Percentiles rank a stretch among this genome's conserved stretches.
phyloP scores from a whole-genome alignment of 2,797 vertebrate species.

The Gastrophryne carolinensis region DNA sequence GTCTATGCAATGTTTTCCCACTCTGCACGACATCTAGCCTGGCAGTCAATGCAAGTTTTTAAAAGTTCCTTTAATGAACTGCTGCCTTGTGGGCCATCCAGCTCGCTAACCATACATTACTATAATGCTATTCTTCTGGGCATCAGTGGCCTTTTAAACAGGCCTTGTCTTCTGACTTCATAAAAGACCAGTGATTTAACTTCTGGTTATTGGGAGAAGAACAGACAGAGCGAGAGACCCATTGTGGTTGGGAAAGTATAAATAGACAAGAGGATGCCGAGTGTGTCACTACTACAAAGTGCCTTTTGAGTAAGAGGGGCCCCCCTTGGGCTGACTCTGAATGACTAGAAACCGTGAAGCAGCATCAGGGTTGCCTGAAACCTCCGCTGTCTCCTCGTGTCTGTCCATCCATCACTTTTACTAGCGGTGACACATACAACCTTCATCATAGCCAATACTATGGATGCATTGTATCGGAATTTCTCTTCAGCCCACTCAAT shows the following conservation, averaged over 20 bases:
- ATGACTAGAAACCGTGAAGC: constrained; percentile 12
- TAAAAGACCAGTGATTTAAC: constrained; percentile 50
- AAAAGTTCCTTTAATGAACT: constrained; percentile 30
- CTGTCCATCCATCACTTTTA: constrained; percentile 32
- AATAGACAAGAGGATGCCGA: constrained; percentile 47
- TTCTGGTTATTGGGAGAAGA: constrained; percentile 25
- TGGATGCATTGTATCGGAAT: not conserved
- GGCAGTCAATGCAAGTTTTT: no score
- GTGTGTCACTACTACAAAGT: constrained; percentile 50
- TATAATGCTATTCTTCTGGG: constrained; percentile 27
- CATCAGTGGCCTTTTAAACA: constrained; percentile 8
- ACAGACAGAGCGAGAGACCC: constrained; percentile 14
- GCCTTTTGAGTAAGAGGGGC: constrained; percentile 28
- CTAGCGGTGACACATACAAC: not conserved
- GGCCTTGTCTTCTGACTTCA: constrained; percentile 43
- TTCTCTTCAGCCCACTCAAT: no score
- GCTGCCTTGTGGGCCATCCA: constrained; percentile 45
- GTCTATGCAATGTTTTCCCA: constrained; percentile 27
- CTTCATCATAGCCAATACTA: not conserved
- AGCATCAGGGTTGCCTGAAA: constrained; percentile 1
- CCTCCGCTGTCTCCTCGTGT: constrained; percentile 10
- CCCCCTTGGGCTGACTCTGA: constrained; percentile 33
- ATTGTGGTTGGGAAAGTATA: constrained; percentile 43
- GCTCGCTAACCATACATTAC: constrained; percentile 40
- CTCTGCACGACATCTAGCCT: no score